A percentile compares a stretch with the other conserved stretches of the same genome.
Conservation (phyloP, 2,113 vertebrate genomes). For the Pangasianodon hypophthalmus region DNA sequence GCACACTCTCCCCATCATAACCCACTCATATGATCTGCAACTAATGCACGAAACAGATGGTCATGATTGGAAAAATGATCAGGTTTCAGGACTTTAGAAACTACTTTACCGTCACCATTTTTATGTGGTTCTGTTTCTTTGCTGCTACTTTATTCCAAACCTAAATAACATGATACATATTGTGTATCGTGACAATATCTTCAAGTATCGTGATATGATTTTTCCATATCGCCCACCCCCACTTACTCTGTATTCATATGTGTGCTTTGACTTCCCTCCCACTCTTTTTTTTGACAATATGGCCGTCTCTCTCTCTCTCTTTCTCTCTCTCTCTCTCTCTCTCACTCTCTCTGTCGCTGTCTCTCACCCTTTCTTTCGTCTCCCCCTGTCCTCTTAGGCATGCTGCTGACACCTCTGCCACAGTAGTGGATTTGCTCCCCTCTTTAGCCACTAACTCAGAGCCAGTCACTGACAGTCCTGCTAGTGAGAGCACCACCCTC, state of each 20-base stretch:
- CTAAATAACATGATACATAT: not conserved
- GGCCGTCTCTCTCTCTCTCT: constrained; percentile 39
- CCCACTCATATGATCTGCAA: not conserved
- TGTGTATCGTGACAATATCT: not conserved
- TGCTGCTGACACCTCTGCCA: constrained; percentile 83
- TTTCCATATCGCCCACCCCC: not conserved
- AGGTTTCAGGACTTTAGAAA: not conserved
- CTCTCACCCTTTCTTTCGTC: constrained; percentile 46
- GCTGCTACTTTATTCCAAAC: constrained; percentile 13
- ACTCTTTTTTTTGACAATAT: constrained; percentile 5
- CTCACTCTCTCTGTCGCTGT: constrained; percentile 42
- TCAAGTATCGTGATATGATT: not conserved
- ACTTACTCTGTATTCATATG: constrained; percentile 37
- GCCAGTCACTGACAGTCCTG: constrained; percentile 87
- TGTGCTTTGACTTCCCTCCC: constrained; percentile 39
- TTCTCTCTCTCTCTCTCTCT: constrained; percentile 56
- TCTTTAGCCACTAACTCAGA: constrained; percentile 93
- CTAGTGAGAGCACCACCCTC: constrained; percentile 88
- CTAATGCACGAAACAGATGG: too few relatives aligned
- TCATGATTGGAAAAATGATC: not conserved
- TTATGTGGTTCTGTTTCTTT: constrained; percentile 9
- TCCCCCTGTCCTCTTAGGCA: constrained; percentile 82
- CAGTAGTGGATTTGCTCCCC: constrained; percentile 88
- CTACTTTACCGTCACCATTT: not conserved
- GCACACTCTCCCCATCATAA: not conserved